A percentile compares a stretch with the other conserved stretches of the same genome.
These are phyloP conservation scores for Myopa testacea DNA, from an alignment of 2,888 invertebrate genomes.

Conservation along the genomic window DNA sequence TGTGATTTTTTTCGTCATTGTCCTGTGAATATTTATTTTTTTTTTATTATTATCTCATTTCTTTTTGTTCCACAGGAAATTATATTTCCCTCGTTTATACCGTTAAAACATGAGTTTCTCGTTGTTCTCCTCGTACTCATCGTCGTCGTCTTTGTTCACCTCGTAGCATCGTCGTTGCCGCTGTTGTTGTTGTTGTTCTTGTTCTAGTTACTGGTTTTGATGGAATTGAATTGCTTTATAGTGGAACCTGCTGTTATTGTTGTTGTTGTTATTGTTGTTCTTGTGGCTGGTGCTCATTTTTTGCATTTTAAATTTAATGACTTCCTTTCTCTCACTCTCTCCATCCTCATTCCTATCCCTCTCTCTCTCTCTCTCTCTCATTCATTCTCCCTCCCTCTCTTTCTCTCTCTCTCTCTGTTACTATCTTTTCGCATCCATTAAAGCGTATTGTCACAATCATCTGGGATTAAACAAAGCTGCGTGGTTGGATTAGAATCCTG, in stretches of 20 bases:
- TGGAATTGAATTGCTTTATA: not conserved
- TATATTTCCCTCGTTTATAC: slow-evolving; percentile 29
- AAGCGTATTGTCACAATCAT: not conserved
- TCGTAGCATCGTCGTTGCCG: too few relatives aligned
- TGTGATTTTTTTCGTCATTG: slow-evolving; percentile 45
- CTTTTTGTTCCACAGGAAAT: slow-evolving; percentile 11
- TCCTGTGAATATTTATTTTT: slow-evolving; percentile 40
- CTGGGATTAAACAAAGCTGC: not conserved
- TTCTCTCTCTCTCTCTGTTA: not conserved
- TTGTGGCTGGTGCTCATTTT: slow-evolving; percentile 6
- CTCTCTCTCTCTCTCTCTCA: not conserved
- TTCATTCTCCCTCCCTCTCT: not conserved
- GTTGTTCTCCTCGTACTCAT: not conserved
- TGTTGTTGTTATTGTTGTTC: not conserved
- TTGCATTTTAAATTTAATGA: not conserved
- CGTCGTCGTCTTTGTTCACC: too few relatives aligned
- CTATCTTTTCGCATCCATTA: not conserved
- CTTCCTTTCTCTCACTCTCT: not conserved
- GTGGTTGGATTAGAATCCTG: not conserved
- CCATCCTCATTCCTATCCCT: not conserved
- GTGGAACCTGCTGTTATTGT: slow-evolving; percentile 23
- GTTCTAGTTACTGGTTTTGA: too few relatives aligned
- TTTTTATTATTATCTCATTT: slow-evolving; percentile 31
- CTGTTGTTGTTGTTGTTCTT: too few relatives aligned
- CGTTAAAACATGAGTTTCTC: slow-evolving; percentile 4